Conservation (phyloP, 2,113 vertebrate genomes). For the Ictalurus furcatus region DNA sequence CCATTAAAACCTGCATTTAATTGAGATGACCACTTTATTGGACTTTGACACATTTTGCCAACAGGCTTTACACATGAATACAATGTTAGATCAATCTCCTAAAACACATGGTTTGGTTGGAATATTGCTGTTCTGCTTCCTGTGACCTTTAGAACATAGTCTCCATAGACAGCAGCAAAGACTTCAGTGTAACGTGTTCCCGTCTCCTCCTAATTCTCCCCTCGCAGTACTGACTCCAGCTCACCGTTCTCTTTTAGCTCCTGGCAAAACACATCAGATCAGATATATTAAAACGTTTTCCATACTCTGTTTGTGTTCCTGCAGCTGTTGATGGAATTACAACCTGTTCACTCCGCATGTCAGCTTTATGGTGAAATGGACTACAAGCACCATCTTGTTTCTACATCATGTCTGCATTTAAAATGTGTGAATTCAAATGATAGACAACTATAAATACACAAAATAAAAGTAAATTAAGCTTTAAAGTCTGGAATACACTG, state of each 20-base stretch:
- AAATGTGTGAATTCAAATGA: not conserved
- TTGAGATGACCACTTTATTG: slow-evolving; percentile 41
- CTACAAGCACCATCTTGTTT: not conserved
- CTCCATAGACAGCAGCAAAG: slow-evolving; percentile 1
- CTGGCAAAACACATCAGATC: slow-evolving; percentile 45
- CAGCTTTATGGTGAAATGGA: no score
- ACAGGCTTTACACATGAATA: not conserved
- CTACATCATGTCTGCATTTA: not conserved
- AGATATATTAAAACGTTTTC: not conserved
- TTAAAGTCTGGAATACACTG: not conserved
- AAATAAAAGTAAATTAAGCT: not conserved
- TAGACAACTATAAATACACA: not conserved
- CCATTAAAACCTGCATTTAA: not conserved
- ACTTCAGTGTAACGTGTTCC: slow-evolving; percentile 19
- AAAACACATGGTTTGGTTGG: not conserved
- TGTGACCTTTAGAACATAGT: slow-evolving; percentile 10
- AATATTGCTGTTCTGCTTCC: not conserved
- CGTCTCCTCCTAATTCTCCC: slow-evolving; percentile 52
- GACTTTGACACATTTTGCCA: not conserved
- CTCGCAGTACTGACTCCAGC: slow-evolving; percentile 67
- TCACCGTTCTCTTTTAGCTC: slow-evolving; percentile 76
- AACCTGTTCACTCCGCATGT: not conserved
- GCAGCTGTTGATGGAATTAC: not conserved
- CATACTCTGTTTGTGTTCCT: no score
- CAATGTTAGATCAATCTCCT: not conserved